Evolutionary conservation across 2,888 invertebrate species (phyloP), one percentile per base, ranked within the genome.

Genomic region (Mycalesis mineus): DNA sequence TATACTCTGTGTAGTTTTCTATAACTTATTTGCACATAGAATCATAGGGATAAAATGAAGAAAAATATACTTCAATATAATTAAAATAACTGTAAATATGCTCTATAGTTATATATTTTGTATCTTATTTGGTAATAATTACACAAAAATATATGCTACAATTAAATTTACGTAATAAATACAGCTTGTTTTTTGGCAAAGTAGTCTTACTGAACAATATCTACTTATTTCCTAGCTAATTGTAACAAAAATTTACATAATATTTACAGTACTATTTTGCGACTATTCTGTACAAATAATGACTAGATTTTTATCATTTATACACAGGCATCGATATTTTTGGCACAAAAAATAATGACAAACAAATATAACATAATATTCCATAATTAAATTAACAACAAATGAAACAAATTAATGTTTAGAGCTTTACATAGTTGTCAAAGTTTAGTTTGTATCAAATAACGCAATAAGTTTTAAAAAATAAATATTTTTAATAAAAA

Each of bases 281-380:
- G 60, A 53, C 76, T 84, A 85, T 75, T 88, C 85, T 88, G 87
- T 88, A 88, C 88, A 88, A 71, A 68, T 65, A 77, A 80, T 88
- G 88, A 88, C 88, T 88, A 88, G 88, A 74, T 58, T 66, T 53
- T 66, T 53, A 64, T 65, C 2, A 28, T 53, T 65, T 60, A 66
- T 68, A 68, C 65, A 63, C 65, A 57, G 55, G 52, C 60, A 67
- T 69, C 66, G 64, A 60, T 66, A 67, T 66, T 66, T 68, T 60
- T 60, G 50, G 56, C 55, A 52, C 42, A 41, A 58, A 50, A 37
- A 48, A 44, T 29, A 8, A 44, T 53, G 51, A 54, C n/a, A 58
- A 56, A 49, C 52, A 61, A 45, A 50, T 58, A 57, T 66, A 65
- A 64, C 55, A 67, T 65, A 68, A 69, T 65, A 49, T 48, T 55